phyloP scores from a whole-genome alignment of 1,140 invertebrate genomes.

The Contarinia nasturtii region DNA sequence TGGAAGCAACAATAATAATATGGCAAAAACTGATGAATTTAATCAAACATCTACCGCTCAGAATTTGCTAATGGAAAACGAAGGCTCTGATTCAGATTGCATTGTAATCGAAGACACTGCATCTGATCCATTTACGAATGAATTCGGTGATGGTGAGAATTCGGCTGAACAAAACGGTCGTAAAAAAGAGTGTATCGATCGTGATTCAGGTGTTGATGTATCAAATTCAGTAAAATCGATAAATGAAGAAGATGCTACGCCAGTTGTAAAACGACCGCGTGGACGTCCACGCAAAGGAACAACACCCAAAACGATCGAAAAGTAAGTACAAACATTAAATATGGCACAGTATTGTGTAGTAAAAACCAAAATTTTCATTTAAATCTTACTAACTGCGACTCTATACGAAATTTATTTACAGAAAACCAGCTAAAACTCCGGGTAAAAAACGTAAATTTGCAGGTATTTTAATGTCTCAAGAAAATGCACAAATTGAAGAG shows the following conservation, averaged over 20 bases:
- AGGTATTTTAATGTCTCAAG: background rate
- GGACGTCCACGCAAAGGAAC: conserved; percentile 1
- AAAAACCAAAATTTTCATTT: too few relatives aligned
- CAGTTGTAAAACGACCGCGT: background rate
- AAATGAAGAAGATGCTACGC: background rate
- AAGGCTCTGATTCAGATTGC: conserved; percentile 1
- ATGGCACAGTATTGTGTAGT: too few relatives aligned
- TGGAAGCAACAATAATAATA: background rate
- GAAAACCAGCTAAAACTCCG: background rate
- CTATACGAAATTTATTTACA: too few relatives aligned
- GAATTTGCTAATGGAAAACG: background rate
- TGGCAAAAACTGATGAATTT: background rate
- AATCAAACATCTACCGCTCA: background rate
- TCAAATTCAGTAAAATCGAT: conserved; percentile 1
- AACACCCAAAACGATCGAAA: background rate
- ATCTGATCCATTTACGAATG: background rate
- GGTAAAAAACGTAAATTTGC: background rate
- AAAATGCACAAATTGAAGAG: background rate
- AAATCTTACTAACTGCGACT: too few relatives aligned
- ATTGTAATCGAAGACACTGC: background rate
- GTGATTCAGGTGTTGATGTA: conserved; percentile 3
- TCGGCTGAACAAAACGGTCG: background rate
- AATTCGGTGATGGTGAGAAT: background rate
- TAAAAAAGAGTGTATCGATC: background rate
- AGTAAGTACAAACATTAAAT: too few relatives aligned